These are phyloP conservation scores for Drosophila quadrilineata DNA, from an alignment of 1,140 invertebrate species.

Conservation along the genomic window DNA sequence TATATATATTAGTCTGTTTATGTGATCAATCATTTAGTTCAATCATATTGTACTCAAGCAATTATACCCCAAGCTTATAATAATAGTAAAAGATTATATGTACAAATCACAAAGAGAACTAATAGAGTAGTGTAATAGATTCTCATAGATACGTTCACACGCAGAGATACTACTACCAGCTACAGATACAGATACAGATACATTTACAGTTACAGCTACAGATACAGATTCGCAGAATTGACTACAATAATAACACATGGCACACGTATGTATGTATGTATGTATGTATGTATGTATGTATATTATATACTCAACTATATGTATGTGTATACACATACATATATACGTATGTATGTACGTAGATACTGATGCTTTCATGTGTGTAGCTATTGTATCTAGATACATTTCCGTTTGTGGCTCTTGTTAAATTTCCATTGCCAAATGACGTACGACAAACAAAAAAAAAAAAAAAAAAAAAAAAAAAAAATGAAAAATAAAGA, in stretches of 20 bases:
- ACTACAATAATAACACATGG: constrained; percentile 9
- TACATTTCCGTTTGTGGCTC: constrained; percentile 40
- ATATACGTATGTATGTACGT: constrained; percentile 29
- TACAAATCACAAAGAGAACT: too few species aligned
- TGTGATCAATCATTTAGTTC: constrained; percentile 1
- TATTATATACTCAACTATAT: not conserved
- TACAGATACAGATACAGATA: constrained; percentile 12
- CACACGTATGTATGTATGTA: not conserved
- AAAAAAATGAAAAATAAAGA: constrained; percentile 7
- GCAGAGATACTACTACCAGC: too few species aligned
- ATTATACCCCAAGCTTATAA: constrained; percentile 48
- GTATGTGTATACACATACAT: not conserved
- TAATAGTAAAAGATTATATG: too few species aligned
- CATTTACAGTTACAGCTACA: constrained; percentile 13
- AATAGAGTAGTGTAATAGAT: too few species aligned
- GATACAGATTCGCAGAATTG: constrained; percentile 12
- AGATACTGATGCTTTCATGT: too few species aligned
- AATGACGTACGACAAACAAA: constrained; percentile 29
- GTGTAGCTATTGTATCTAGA: not conserved
- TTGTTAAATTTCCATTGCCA: constrained; percentile 48
- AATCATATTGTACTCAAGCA: constrained; percentile 45
- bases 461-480: not conserved
- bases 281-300: too few species aligned
- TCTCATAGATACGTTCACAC: too few species aligned
- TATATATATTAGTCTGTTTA: too few species aligned